phyloP scores from a whole-genome alignment of 2,113 vertebrate genomes.

The Alethe diademata region DNA sequence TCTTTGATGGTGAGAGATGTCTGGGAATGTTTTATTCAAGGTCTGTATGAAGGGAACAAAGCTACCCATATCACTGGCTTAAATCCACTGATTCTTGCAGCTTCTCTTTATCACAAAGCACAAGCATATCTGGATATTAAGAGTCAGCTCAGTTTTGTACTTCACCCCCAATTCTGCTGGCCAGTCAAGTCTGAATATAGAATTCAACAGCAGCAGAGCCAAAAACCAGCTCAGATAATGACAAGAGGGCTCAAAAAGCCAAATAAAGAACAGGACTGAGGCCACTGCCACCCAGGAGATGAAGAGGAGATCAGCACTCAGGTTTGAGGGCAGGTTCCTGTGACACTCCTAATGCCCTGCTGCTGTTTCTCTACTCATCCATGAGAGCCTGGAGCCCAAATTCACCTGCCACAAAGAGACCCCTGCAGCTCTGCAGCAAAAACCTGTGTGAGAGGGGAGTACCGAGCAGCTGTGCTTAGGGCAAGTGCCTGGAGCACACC shows the following conservation, averaged over 20 bases:
- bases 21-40: neutral
- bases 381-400: rapidly evolving
- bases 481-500: neutral
- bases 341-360: rapidly evolving
- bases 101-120: neutral
- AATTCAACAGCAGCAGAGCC: neutral
- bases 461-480: neutral
- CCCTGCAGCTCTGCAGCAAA: neutral
- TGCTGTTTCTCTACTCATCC: neutral
- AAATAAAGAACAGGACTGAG: neutral
- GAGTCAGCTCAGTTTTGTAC: neutral
- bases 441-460: neutral
- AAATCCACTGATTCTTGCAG: neutral
- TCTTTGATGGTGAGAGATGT: neutral
- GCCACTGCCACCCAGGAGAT: no score
- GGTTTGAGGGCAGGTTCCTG: neutral
- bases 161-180: neutral
- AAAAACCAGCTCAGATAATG: neutral
- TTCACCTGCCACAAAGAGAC: neutral
- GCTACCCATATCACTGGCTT: neutral
- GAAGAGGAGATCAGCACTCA: neutral
- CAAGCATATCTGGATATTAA: neutral
- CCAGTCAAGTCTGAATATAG: neutral
- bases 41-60: neutral
- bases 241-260: neutral